Percentiles rank a stretch among this genome's conserved stretches.
phyloP scores from a whole-genome alignment of 2,113 vertebrate genomes.

The Athene cunicularia region DNA sequence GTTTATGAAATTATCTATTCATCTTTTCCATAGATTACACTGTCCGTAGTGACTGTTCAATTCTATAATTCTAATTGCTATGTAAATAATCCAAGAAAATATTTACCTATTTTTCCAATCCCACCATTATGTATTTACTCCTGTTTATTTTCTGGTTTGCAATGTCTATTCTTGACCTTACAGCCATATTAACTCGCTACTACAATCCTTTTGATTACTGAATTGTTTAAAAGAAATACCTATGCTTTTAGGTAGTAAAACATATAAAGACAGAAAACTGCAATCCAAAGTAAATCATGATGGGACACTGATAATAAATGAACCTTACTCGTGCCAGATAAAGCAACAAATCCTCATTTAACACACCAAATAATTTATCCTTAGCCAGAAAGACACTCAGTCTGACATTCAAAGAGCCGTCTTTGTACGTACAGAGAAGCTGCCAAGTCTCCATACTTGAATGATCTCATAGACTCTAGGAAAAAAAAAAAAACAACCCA shows the following conservation, averaged over 20 bases:
- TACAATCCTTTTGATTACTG: background rate
- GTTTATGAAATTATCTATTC: background rate
- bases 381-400: conserved; percentile 38
- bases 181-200: background rate
- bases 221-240: background rate
- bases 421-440: conserved; percentile 40
- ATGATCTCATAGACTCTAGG: conserved; percentile 69
- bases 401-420: conserved; percentile 31
- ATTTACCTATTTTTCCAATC: background rate
- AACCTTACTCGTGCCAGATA: conserved; percentile 13
- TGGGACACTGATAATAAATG: background rate
- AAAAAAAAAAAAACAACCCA: conserved; percentile 14
- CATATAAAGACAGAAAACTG: background rate
- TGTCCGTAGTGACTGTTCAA: background rate
- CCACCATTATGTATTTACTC: background rate
- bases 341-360: conserved; percentile 46
- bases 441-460: conserved; percentile 74
- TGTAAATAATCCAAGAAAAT: background rate
- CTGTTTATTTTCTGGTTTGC: background rate
- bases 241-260: background rate
- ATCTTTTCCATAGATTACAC: background rate
- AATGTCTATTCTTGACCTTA: background rate
- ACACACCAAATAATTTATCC: conserved; percentile 49
- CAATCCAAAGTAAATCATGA: background rate
- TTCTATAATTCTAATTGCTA: background rate